Conservation (phyloP, 1,140 invertebrate species). For the Megalonaias nervosa region DNA sequence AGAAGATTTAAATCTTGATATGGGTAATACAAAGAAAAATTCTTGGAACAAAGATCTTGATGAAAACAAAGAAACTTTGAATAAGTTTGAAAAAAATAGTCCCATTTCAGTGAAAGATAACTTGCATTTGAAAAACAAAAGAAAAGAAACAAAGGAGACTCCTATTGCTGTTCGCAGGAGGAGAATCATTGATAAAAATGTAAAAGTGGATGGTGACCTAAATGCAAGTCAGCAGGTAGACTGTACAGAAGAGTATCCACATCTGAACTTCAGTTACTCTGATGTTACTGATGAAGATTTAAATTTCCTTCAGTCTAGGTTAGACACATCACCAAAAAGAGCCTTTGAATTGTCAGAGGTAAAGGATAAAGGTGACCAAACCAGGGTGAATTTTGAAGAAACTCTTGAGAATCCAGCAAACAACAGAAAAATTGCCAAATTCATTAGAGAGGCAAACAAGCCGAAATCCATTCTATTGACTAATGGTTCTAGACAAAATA, state of each 20-base stretch:
- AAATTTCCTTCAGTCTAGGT: slow-evolving; percentile 22
- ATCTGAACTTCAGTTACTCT: slow-evolving; percentile 37
- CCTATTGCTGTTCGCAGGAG: slow-evolving; percentile 33
- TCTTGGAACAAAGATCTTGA: too few relatives aligned
- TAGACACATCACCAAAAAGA: not conserved
- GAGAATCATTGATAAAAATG: slow-evolving; percentile 45
- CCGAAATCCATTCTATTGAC: slow-evolving; percentile 48
- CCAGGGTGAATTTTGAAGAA: slow-evolving; percentile 21
- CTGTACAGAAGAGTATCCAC: slow-evolving; percentile 29
- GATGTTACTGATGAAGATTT: slow-evolving; percentile 32
- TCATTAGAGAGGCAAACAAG: slow-evolving; percentile 44
- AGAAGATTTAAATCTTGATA: too few relatives aligned
- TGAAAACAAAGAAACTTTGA: too few relatives aligned
- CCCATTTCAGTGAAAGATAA: too few relatives aligned
- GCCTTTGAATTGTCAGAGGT: slow-evolving; percentile 5
- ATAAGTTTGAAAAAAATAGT: too few relatives aligned
- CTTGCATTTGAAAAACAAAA: too few relatives aligned
- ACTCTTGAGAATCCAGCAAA: slow-evolving; percentile 44
- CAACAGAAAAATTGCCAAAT: slow-evolving; percentile 42
- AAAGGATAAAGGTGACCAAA: slow-evolving; percentile 1
- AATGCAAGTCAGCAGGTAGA: slow-evolving; percentile 37
- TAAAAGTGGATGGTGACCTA: slow-evolving; percentile 30
- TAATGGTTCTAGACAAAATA: slow-evolving; percentile 19
- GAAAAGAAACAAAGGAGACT: slow-evolving; percentile 2
- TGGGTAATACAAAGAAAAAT: too few relatives aligned